phyloP scores from a whole-genome alignment of 2,888 invertebrate genomes.

The Holacanthella duospinosa region DNA sequence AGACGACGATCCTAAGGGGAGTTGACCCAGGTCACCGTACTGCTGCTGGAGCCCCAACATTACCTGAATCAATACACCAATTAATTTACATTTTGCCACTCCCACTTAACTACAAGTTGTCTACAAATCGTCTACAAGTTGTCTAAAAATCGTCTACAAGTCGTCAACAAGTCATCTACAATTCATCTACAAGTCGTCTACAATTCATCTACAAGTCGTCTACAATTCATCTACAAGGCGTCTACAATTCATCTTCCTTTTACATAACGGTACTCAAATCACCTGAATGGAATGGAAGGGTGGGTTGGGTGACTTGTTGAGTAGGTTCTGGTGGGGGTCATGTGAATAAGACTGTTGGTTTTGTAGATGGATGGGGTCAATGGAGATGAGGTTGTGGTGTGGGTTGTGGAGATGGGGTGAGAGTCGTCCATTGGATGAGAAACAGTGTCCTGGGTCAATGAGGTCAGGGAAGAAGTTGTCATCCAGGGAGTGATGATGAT shows the following conservation, averaged over 20 bases:
- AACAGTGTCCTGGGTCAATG: constrained; percentile 35
- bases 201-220: too few species aligned
- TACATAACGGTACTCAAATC: too few species aligned
- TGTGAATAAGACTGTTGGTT: background rate
- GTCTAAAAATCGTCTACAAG: too few species aligned
- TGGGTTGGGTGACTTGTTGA: constrained; percentile 7
- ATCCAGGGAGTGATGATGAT: constrained; percentile 37
- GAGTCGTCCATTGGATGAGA: constrained; percentile 29
- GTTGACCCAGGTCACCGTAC: constrained; percentile 31
- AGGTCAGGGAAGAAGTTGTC: constrained; percentile 38
- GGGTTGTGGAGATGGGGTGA: constrained; percentile 15
- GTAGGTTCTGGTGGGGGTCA: background rate
- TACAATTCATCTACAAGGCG: too few species aligned
- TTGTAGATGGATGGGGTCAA: constrained; percentile 2
- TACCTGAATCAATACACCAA: too few species aligned
- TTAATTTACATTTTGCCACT: too few species aligned
- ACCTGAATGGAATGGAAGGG: constrained; percentile 37
- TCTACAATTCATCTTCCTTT: too few species aligned
- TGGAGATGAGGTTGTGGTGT: constrained; percentile 4
- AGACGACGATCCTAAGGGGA: constrained; percentile 20
- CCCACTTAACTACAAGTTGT: too few species aligned
- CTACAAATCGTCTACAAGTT: too few species aligned
- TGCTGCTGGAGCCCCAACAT: constrained; percentile 53
- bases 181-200: too few species aligned
- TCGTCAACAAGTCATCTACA: too few species aligned